These are phyloP conservation scores for Mormyrus iriodes DNA, from an alignment of 2,113 vertebrate species.

Conservation along the genomic window DNA sequence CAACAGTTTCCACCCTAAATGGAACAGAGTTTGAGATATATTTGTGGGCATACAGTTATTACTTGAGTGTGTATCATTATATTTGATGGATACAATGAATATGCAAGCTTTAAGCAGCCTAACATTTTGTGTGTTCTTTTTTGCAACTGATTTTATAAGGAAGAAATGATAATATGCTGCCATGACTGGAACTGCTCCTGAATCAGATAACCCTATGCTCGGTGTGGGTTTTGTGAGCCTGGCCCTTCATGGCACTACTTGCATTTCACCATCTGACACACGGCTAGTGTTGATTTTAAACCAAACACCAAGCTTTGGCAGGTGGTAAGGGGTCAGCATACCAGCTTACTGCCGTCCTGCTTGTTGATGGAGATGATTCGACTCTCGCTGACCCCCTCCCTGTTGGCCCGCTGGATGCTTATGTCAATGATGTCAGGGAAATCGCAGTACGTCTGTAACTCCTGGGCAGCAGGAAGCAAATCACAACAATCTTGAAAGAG, in stretches of 20 bases:
- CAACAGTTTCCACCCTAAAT: not conserved
- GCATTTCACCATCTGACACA: not conserved
- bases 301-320: not conserved
- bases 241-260: not conserved
- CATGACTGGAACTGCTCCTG: not conserved
- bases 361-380: constrained; percentile 88
- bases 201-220: not conserved
- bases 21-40: not conserved
- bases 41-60: not conserved
- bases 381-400: constrained; percentile 79
- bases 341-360: constrained; percentile 32
- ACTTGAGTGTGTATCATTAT: too few species aligned
- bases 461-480: constrained; percentile 52
- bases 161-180: not conserved
- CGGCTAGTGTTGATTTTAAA: not conserved
- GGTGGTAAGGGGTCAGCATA: not conserved
- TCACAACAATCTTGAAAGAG: not conserved
- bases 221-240: not conserved
- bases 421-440: constrained; percentile 93
- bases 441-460: constrained; percentile 86
- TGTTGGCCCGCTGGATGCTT: constrained; percentile 85
- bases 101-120: not conserved
- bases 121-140: not conserved
- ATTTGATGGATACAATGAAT: not conserved
- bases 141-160: not conserved